Conservation (phyloP, 2,888 invertebrate genomes). For the Rhopalosiphum nymphaeae region DNA sequence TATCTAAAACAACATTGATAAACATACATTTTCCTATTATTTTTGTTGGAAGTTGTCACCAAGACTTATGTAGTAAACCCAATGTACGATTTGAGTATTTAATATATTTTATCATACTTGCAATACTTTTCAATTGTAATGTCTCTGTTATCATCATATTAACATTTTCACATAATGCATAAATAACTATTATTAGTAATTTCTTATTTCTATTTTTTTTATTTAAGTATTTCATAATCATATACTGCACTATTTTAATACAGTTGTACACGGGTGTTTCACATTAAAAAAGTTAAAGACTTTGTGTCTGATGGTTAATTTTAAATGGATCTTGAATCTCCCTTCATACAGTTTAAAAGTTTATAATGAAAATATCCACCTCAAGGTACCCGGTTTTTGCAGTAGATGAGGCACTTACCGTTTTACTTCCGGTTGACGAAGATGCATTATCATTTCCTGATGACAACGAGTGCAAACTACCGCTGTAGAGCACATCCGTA, state of each 20-base stretch:
- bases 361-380: background rate
- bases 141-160: too few relatives aligned
- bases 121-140: too few relatives aligned
- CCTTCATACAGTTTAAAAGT: background rate
- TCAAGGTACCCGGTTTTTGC: background rate
- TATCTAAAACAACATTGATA: background rate
- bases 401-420: conserved; percentile 5
- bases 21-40: too few relatives aligned
- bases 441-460: background rate
- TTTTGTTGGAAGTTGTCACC: too few relatives aligned
- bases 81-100: too few relatives aligned
- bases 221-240: background rate
- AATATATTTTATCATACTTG: too few relatives aligned
- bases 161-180: background rate
- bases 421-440: background rate
- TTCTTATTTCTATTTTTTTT: background rate
- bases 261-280: background rate
- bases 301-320: background rate
- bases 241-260: background rate
- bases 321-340: background rate
- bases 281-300: background rate
- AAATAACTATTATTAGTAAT: background rate
- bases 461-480: background rate
- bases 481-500: conserved; percentile 1
- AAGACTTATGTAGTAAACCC: too few relatives aligned